Conservation (phyloP, 2,797 vertebrate species). For the Mycteria americana region DNA sequence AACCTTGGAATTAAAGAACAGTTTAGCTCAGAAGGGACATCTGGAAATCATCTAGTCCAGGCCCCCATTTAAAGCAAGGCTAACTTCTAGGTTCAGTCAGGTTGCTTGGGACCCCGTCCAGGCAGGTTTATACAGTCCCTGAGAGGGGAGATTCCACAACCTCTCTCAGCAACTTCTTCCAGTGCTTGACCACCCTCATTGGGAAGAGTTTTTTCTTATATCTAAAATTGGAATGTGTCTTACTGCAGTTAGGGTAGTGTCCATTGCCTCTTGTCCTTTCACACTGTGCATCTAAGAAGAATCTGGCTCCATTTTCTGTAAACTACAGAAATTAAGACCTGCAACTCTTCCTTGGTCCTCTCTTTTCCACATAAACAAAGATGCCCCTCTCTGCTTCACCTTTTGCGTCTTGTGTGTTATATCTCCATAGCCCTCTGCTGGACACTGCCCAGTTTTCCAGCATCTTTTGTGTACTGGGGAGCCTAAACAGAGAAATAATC, state of each 20-base stretch:
- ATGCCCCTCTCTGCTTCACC: neutral
- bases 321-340: neutral
- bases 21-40: neutral
- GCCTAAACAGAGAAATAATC: neutral
- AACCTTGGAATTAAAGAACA: neutral
- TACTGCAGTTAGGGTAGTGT: neutral
- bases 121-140: neutral
- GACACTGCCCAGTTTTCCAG: neutral
- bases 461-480: neutral
- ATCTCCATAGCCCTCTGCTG: neutral
- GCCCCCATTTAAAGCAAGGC: neutral
- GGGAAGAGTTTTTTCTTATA: neutral
- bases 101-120: neutral
- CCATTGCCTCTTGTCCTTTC: neutral
- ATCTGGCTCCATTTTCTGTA: neutral
- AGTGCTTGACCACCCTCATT: neutral
- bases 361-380: neutral
- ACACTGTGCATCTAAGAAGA: neutral
- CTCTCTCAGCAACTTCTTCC: neutral
- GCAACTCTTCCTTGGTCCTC: neutral
- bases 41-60: neutral
- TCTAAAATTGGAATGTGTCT: neutral
- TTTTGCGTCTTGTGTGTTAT: neutral
- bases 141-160: neutral
- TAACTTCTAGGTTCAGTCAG: neutral